phyloP scores from a whole-genome alignment of 1,140 invertebrate genomes.

The Drosophila murphyi region DNA sequence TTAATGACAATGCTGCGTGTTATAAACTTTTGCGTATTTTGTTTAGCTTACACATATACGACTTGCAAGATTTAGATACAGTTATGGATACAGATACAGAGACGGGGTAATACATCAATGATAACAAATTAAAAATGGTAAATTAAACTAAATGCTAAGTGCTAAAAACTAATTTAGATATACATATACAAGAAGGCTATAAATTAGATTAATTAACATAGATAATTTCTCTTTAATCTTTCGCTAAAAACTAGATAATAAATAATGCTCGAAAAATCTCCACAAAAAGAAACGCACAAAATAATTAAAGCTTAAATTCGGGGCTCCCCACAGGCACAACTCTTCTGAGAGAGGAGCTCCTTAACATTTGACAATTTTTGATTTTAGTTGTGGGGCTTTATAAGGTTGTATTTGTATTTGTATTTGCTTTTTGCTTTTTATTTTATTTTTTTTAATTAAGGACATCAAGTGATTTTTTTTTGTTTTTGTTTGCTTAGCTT shows the following conservation, averaged over 20 bases:
- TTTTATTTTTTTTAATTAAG: slow-evolving; percentile 46
- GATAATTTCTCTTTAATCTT: slow-evolving; percentile 22
- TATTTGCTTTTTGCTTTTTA: background rate
- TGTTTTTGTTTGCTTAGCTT: slow-evolving; percentile 18
- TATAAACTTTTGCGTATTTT: slow-evolving; percentile 54
- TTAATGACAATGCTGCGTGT: slow-evolving; percentile 79
- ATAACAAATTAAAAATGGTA: slow-evolving; percentile 51
- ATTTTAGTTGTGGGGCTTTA: background rate
- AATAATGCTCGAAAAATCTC: slow-evolving; percentile 59
- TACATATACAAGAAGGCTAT: slow-evolving; percentile 10
- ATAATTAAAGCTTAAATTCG: slow-evolving; percentile 71
- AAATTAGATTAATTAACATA: slow-evolving; percentile 38
- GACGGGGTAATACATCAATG: slow-evolving; percentile 25
- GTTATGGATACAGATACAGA: slow-evolving; percentile 22
- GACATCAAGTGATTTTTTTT: slow-evolving; percentile 66
- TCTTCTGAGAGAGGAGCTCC: background rate
- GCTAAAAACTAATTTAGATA: slow-evolving; percentile 37
- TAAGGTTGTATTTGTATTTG: background rate
- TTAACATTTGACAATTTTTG: slow-evolving; percentile 30
- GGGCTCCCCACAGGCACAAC: background rate
- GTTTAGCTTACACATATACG: slow-evolving; percentile 57
- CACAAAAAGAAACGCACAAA: slow-evolving; percentile 49
- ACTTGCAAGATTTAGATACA: slow-evolving; percentile 68
- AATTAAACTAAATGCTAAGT: slow-evolving; percentile 43
- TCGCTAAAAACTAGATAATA: slow-evolving; percentile 78